phyloP scores from a whole-genome alignment of 2,797 vertebrate species.

The Falco rusticolus region DNA sequence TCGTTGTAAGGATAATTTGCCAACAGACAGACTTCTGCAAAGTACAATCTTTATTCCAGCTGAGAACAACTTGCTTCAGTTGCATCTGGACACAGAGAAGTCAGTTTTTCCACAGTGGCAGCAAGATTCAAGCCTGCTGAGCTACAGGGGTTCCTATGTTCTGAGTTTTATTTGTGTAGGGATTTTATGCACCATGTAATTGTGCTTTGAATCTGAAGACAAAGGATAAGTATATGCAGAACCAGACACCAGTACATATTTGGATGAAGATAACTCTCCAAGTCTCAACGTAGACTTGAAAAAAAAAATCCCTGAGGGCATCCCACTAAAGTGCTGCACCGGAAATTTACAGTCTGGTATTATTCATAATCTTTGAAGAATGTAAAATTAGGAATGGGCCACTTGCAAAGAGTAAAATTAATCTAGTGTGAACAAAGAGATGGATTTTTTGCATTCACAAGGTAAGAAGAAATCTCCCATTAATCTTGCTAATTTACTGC shows the following conservation, averaged over 20 bases:
- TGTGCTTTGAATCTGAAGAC: neutral
- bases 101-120: neutral
- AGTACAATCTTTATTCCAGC: neutral
- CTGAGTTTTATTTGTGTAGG: neutral
- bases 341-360: neutral
- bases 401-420: neutral
- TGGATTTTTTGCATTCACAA: neutral
- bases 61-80: neutral
- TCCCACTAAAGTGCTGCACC: neutral
- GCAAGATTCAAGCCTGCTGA: neutral
- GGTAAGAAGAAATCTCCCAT: conserved; percentile 1
- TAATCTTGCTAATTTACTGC: conserved; percentile 36
- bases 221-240: neutral
- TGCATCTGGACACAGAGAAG: neutral
- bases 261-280: neutral
- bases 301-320: neutral
- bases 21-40: neutral
- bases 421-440: conserved; percentile 14
- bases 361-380: neutral
- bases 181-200: neutral
- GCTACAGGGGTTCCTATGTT: neutral
- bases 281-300: neutral
- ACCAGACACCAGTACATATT: neutral
- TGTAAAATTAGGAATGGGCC: neutral
- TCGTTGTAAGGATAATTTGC: neutral